These are phyloP conservation scores for Helleia helle DNA, from an alignment of 2,888 invertebrate species.

Conservation along the genomic window DNA sequence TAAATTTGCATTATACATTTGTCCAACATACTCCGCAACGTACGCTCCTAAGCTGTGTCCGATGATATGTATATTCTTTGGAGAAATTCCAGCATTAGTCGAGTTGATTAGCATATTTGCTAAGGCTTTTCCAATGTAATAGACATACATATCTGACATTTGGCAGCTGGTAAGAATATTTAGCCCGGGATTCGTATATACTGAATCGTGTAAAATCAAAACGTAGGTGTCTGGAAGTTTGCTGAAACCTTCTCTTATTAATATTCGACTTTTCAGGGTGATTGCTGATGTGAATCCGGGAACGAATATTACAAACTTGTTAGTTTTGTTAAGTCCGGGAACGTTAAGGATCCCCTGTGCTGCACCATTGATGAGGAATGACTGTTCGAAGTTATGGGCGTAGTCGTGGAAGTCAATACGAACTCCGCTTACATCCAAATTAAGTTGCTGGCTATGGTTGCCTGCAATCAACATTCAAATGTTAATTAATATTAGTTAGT, in stretches of 20 bases:
- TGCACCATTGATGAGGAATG: conserved; percentile 39
- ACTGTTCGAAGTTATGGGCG: conserved; percentile 28
- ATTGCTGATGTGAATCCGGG: conserved; percentile 55
- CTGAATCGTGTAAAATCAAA: conserved; percentile 56
- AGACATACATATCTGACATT: conserved; percentile 48
- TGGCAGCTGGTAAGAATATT: conserved; percentile 51
- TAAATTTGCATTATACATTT: conserved; percentile 36
- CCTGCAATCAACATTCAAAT: too few relatives aligned
- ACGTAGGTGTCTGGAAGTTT: conserved; percentile 49
- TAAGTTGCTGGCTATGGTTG: too few relatives aligned
- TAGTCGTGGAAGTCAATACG: conserved; percentile 53
- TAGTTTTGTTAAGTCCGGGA: conserved; percentile 36
- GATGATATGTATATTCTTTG: conserved; percentile 49
- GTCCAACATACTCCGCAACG: conserved; percentile 48
- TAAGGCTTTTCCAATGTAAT: conserved; percentile 53
- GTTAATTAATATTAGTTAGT: too few relatives aligned
- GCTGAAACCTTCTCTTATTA: conserved; percentile 43
- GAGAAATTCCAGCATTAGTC: conserved; percentile 36
- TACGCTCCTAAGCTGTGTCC: conserved; percentile 61
- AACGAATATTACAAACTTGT: conserved; percentile 48
- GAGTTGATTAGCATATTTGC: conserved; percentile 40
- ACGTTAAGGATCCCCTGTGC: conserved; percentile 40
- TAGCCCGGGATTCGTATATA: conserved; percentile 46
- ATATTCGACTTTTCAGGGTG: conserved; percentile 43
- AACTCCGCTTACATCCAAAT: too few relatives aligned